These are phyloP conservation scores for Vireo altiloquus DNA, from an alignment of 2,113 vertebrate species.

Conservation along the genomic window DNA sequence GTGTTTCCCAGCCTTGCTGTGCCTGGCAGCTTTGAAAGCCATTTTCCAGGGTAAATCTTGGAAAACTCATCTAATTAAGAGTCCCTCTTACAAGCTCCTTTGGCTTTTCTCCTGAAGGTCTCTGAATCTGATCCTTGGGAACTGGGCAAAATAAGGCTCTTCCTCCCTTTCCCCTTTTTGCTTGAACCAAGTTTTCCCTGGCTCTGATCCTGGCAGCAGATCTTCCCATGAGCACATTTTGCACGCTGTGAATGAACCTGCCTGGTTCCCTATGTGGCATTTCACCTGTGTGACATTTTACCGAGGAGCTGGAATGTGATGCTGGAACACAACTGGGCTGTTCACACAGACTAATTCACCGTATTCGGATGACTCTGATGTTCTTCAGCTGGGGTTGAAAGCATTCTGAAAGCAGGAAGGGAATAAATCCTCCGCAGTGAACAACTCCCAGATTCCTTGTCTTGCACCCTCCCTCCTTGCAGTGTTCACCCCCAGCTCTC, in stretches of 20 bases:
- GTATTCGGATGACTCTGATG: not conserved
- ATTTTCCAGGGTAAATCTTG: not conserved
- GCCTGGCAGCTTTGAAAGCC: not conserved
- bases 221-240: not conserved
- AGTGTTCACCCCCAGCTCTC: not conserved
- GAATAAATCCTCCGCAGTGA: not conserved
- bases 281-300: not conserved
- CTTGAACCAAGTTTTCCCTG: not conserved
- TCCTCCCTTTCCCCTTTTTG: not conserved
- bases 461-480: not conserved
- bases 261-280: not conserved
- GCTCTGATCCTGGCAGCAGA: not conserved
- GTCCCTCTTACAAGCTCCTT: not conserved
- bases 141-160: not conserved
- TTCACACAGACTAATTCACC: not conserved
- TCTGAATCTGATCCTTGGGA: not conserved
- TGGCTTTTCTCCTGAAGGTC: not conserved
- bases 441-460: not conserved
- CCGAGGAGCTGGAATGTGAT: not conserved
- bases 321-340: not conserved
- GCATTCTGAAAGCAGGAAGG: not conserved
- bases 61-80: not conserved
- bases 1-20: not conserved
- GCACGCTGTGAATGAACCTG: not conserved
- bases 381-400: not conserved